Evolutionary conservation across 2,888 invertebrate species (phyloP).

Genomic region (Lymantria dispar): DNA sequence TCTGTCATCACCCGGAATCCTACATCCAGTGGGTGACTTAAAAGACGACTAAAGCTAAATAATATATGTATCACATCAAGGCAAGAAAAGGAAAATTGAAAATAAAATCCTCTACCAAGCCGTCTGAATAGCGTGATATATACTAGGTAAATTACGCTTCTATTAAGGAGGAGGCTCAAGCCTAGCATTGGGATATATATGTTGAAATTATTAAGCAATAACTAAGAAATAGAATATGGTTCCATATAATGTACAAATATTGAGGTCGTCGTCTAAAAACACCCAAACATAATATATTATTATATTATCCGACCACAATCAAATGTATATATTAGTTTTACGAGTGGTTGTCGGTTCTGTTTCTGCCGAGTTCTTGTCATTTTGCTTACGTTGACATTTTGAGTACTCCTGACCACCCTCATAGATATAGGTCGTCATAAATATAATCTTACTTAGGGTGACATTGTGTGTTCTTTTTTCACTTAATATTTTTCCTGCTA

Average conservation of each 20-base stretch:
- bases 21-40: too few species aligned
- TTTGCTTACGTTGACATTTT: constrained; percentile 40
- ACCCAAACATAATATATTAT: constrained; percentile 11
- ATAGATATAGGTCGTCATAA: constrained; percentile 53
- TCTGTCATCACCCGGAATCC: too few species aligned
- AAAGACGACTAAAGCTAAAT: too few species aligned
- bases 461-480: constrained; percentile 76
- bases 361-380: constrained; percentile 31
- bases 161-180: too few species aligned
- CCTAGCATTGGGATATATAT: too few species aligned
- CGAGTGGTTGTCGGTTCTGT: constrained; percentile 27
- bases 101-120: too few species aligned
- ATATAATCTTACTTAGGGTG: constrained; percentile 68
- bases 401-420: constrained; percentile 44
- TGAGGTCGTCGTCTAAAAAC: constrained; percentile 9
- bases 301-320: constrained; percentile 24
- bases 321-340: constrained; percentile 30
- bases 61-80: too few species aligned
- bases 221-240: not conserved
- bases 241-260: constrained; percentile 8
- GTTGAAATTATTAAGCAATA: too few species aligned
- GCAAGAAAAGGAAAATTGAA: too few species aligned
- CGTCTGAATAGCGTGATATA: too few species aligned
- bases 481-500: constrained; percentile 79
- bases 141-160: too few species aligned